Evolutionary conservation across 1,140 invertebrate species (phyloP).

Genomic region (Platorchestia sp.): DNA sequence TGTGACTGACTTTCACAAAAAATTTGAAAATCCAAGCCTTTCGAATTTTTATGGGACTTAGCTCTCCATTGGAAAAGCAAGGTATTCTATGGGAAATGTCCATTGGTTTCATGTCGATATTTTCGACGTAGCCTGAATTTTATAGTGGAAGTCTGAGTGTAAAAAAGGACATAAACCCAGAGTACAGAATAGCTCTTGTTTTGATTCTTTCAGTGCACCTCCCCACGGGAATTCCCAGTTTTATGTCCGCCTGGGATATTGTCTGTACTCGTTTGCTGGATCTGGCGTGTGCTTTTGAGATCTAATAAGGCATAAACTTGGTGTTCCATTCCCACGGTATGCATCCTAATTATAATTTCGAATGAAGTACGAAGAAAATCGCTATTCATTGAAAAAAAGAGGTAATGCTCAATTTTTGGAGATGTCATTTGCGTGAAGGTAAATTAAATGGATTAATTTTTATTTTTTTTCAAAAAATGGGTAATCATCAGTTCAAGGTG

Average conservation of each 20-base stretch:
- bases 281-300: background rate
- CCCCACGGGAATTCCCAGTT: background rate
- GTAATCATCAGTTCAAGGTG: no score
- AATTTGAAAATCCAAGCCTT: background rate
- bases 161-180: background rate
- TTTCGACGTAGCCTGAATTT: background rate
- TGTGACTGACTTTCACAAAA: background rate
- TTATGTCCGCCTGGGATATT: background rate
- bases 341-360: background rate
- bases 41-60: background rate
- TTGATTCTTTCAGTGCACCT: background rate
- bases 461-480: no score
- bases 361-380: background rate
- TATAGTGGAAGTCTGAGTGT: background rate
- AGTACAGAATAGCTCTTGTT: background rate
- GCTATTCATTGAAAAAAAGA: no score
- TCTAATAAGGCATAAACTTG: background rate
- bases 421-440: no score
- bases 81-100: background rate
- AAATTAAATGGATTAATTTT: no score
- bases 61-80: background rate
- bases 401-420: no score
- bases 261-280: background rate
- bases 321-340: background rate
- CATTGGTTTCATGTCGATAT: background rate